These are phyloP conservation scores for Meiosimyza platycephala DNA, from an alignment of 2,888 invertebrate genomes.

Conservation along the genomic window DNA sequence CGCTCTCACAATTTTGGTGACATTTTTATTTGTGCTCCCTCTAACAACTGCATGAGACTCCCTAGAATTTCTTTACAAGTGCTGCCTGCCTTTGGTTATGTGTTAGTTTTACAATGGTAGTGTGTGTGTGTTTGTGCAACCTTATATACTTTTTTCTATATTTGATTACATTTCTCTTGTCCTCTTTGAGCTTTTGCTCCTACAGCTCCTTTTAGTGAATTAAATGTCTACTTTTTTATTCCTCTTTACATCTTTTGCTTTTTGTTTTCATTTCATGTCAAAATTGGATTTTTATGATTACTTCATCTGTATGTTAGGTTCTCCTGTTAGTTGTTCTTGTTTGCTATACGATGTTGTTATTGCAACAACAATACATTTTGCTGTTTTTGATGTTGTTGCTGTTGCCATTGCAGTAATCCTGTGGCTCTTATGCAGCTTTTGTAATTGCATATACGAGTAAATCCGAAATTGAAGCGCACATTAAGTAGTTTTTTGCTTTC, in stretches of 20 bases:
- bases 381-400: constrained; percentile 13
- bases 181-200: neutral
- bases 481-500: constrained; percentile 1
- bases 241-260: neutral
- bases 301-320: constrained; percentile 20
- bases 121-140: neutral
- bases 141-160: constrained; percentile 11
- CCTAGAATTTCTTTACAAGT: too few relatives aligned
- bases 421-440: neutral
- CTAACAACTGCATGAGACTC: neutral
- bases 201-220: neutral
- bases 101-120: neutral
- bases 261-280: neutral
- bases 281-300: constrained; percentile 30
- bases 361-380: neutral
- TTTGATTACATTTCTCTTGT: neutral
- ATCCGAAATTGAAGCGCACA: neutral
- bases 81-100: too few relatives aligned
- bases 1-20: constrained; percentile 19
- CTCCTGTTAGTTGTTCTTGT: constrained; percentile 7
- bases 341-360: neutral
- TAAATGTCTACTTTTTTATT: neutral
- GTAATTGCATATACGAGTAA: constrained; percentile 13
- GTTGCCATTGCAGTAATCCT: constrained; percentile 1
- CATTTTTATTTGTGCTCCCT: constrained; percentile 29